Evolutionary conservation across 2,113 vertebrate genomes (phyloP), one percentile per base, ranked within the genome.

Genomic region (Osmerus eperlanus): DNA sequence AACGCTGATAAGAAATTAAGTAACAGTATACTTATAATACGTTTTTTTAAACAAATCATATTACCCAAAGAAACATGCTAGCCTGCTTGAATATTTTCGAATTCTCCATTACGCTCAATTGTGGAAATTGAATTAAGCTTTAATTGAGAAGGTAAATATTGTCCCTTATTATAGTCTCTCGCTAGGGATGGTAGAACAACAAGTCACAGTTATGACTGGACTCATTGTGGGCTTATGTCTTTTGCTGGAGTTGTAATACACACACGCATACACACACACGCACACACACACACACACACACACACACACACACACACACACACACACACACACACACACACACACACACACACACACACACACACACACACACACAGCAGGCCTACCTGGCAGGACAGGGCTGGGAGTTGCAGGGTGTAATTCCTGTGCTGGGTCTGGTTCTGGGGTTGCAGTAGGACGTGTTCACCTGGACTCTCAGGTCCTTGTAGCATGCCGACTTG

Each of bases 321-420:
- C 55, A 56, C 23, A 23, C 23, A 23, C 23, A 1, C 23, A 23
- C 23, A 23, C 23, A 23, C 23, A 23, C 23, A 2, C 23, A 23
- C 23, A 23, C 1, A 23, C 23, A 2, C 54, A 56, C 54, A 56
- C 3, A 56, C 54, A 1, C 54, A 18, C 2, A 56, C 54, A 18
- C 54, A 56, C 55, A 3, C 55, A 0, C 55, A 3, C 55, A 3
- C 55, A 56, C 55, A 23, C 58, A 60, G 19, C 7, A 3, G 7
- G 16, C 84, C 89, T 87, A 97, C 95, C 95, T 95, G 85, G 94
- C 84, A 54, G 94, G 92, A 76, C 95, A 97, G 21, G 94, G 88
- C 9, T 93, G 90, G 18, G 88, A 84, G 82, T 91, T 93, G 83
- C 95, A 97, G 68, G 93, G 82, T 53, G 91, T 77, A 16, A 80